Conservation (phyloP, 2,888 invertebrate genomes). For the Tinea trinotella region DNA sequence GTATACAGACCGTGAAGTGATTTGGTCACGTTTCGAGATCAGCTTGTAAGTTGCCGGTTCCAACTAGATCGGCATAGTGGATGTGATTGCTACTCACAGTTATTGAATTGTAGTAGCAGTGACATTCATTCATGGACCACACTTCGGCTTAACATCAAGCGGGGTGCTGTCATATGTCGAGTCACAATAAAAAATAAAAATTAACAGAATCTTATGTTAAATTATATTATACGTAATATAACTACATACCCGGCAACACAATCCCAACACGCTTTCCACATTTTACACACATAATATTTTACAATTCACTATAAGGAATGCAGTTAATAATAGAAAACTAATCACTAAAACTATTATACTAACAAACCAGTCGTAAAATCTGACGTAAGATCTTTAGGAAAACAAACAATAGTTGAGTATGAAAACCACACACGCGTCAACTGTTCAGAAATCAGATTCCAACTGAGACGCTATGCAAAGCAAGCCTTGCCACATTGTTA, state of each 20-base stretch:
- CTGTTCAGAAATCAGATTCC: not conserved
- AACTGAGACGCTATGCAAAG: not conserved
- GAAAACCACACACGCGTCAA: not conserved
- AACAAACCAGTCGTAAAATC: too few species aligned
- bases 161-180: too few species aligned
- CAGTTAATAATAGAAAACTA: not conserved
- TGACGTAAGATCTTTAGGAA: too few species aligned
- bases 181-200: not conserved
- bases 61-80: too few species aligned
- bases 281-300: constrained; percentile 28
- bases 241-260: constrained; percentile 53
- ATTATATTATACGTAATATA: constrained; percentile 24
- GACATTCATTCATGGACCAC: too few species aligned
- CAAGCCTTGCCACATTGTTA: not conserved
- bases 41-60: too few species aligned
- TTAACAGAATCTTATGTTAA: not conserved
- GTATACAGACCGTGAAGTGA: too few species aligned
- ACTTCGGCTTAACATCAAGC: too few species aligned
- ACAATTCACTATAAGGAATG: not conserved
- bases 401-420: not conserved
- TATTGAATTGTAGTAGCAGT: too few species aligned
- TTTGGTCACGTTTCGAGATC: too few species aligned
- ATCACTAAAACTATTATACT: not conserved
- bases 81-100: too few species aligned
- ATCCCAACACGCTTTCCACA: constrained; percentile 62